Base-by-base conservation (phyloP, 2,888 invertebrate species). In the Capitulum mitella region DNA sequence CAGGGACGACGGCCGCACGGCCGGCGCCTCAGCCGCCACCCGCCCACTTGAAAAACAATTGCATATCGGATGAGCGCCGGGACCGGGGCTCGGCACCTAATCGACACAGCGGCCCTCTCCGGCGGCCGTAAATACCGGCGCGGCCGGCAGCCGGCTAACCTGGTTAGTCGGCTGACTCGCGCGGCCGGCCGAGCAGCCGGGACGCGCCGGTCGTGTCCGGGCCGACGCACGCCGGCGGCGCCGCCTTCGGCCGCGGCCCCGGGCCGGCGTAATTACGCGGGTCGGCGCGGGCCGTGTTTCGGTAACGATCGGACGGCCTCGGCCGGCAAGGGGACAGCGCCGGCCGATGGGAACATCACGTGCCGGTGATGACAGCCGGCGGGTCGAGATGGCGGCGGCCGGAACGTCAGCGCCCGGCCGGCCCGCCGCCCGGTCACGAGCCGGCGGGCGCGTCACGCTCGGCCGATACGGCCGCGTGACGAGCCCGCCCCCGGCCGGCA, bases 41-140 rank as follows among this genome's bases (percentile, higher is more conserved):
- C 32, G 61, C 32, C 61, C 61, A 61, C 32, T 61, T 61, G 61
- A 61, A 61, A 61, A 61, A 61, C 61, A 61, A 61, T 61, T 61
- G 61, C 61, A 61, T 61, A 61, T 61, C 32, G 61, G 32, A 61
- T 61, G 61, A 61, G 61, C 61, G 32, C 16, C 61, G 61, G 61
- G 61, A 61, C 32, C 61, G 2, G 6, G 3, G 32, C 32, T 12
- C 61, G 32, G 32, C 8, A 12, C 32, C n/a, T 61, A 61, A 61
- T 61, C 61, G 61, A 61, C n/a, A 8, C 61, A 19, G 51, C 22
- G 19, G 51, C 19, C 22, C 5, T 51, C n/a, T n/a, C n/a, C n/a
- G n/a, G n/a, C n/a, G n/a, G n/a, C n/a, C n/a, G n/a, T n/a, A n/a
- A n/a, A n/a, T n/a, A n/a, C n/a, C n/a, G n/a, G n/a, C n/a, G 61